phyloP scores from a whole-genome alignment of 2,888 invertebrate genomes.

The Scaptomyza polygonia region DNA sequence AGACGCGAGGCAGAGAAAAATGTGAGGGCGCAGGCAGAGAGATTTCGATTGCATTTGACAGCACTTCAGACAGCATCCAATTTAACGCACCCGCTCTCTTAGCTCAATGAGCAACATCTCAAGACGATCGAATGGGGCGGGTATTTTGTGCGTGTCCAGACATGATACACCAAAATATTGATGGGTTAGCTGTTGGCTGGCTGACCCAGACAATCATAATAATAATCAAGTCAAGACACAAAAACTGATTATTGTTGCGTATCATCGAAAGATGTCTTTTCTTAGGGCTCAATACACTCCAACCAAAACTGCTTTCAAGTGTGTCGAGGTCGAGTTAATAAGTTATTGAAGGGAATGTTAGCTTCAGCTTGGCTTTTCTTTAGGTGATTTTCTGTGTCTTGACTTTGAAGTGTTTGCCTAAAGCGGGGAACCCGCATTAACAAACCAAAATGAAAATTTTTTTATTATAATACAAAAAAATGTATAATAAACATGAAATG shows the following conservation, averaged over 20 bases:
- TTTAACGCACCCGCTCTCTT: constrained; percentile 60
- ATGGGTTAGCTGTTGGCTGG: constrained; percentile 32
- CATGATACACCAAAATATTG: constrained; percentile 25
- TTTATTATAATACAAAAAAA: constrained; percentile 39
- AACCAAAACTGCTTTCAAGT: not conserved
- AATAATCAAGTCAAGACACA: constrained; percentile 54
- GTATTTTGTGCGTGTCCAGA: constrained; percentile 30
- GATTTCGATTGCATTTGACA: constrained; percentile 53
- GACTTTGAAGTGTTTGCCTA: constrained; percentile 11
- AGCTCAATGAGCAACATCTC: constrained; percentile 41
- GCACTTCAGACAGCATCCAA: constrained; percentile 73
- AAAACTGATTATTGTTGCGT: constrained; percentile 6
- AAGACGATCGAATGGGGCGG: not conserved
- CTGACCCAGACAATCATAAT: constrained; percentile 43
- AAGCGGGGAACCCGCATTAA: constrained; percentile 45
- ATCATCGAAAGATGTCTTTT: constrained; percentile 13
- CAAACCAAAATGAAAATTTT: constrained; percentile 14
- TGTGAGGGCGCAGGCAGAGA: constrained; percentile 16
- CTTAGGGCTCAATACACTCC: not conserved
- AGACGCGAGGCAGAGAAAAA: constrained; percentile 3
- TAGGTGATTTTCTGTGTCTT: constrained; percentile 9
- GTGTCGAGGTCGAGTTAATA: constrained; percentile 1
- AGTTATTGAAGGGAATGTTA: not conserved
- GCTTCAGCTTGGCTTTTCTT: not conserved
- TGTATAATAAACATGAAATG: constrained; percentile 9